phyloP scores from a whole-genome alignment of 2,888 invertebrate genomes.

The Heliconius hortense region DNA sequence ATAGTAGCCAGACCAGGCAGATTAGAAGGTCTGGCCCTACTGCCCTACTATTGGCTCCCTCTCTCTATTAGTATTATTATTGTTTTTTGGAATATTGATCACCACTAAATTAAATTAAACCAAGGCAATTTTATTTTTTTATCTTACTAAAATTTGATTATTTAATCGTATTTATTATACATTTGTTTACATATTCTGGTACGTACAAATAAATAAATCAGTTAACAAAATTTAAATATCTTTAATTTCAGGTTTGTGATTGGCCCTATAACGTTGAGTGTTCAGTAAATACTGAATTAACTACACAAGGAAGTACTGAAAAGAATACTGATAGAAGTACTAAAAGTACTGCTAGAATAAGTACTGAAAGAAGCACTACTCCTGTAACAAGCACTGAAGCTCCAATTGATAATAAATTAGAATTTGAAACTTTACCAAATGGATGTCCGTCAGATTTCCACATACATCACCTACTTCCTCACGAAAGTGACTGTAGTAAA shows the following conservation, averaged over 20 bases:
- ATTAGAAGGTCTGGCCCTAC: too few species aligned
- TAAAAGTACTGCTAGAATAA: background rate
- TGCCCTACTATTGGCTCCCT: too few species aligned
- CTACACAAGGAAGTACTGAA: background rate
- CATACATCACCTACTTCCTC: constrained; percentile 46
- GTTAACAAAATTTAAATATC: background rate
- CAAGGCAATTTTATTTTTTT: too few species aligned
- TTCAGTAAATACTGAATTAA: background rate
- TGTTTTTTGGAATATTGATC: too few species aligned
- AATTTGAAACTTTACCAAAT: constrained; percentile 24
- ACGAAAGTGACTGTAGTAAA: constrained; percentile 62
- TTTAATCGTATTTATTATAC: too few species aligned
- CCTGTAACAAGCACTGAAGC: background rate
- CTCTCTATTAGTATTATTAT: too few species aligned
- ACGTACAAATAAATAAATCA: background rate
- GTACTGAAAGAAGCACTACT: background rate
- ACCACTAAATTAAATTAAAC: too few species aligned
- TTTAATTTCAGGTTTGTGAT: constrained; percentile 4
- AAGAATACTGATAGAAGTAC: background rate
- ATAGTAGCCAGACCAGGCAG: too few species aligned
- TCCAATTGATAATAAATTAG: background rate
- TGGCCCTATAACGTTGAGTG: constrained; percentile 4
- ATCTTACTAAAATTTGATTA: too few species aligned
- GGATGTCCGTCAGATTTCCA: constrained; percentile 38
- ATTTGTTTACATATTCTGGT: too few species aligned